A percentile compares a stretch with the other conserved stretches of the same genome.
Evolutionary conservation across 2,113 vertebrate species (phyloP).

Genomic region (Hiodon alosoides): DNA sequence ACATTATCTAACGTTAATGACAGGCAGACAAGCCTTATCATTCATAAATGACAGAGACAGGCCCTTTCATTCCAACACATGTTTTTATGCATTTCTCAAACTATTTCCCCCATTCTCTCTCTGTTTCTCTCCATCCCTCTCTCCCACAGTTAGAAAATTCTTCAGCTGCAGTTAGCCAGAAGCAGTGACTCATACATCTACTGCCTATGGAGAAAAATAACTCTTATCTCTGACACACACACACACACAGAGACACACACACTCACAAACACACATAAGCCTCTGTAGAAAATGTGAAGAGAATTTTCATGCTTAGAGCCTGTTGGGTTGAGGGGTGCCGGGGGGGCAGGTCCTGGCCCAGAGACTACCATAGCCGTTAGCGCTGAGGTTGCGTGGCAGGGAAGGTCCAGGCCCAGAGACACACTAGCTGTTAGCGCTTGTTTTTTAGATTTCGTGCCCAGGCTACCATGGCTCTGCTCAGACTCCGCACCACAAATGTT

Average conservation of each 20-base stretch:
- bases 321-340: background rate
- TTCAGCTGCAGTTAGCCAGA: background rate
- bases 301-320: background rate
- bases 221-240: background rate
- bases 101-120: slow-evolving; percentile 2
- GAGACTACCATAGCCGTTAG: background rate
- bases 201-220: background rate
- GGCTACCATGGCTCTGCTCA: background rate
- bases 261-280: background rate
- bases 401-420: background rate
- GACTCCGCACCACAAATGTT: background rate
- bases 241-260: slow-evolving; percentile 1
- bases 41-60: too few relatives aligned
- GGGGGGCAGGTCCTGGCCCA: too few relatives aligned
- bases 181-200: slow-evolving; percentile 15
- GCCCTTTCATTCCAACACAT: background rate
- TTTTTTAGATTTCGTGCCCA: too few relatives aligned
- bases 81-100: background rate
- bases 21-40: background rate
- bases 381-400: background rate
- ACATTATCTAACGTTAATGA: background rate
- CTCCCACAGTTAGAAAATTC: background rate
- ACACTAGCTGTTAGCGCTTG: background rate
- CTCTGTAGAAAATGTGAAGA: too few relatives aligned
- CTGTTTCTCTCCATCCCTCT: background rate